Evolutionary conservation across 2,888 invertebrate genomes (phyloP).

Genomic region (Diarsia brunnea): DNA sequence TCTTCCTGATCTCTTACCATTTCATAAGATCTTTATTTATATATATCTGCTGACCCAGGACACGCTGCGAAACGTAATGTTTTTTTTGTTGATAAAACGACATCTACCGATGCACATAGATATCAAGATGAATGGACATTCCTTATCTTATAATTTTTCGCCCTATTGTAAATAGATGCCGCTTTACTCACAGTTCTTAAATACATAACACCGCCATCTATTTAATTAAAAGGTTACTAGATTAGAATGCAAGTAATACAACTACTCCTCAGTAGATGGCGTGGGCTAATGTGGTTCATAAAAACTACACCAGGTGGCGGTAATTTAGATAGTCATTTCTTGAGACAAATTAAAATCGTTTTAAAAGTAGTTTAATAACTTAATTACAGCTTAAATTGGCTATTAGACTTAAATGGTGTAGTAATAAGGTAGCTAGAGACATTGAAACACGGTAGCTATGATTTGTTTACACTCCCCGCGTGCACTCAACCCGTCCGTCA

Average conservation of each 20-base stretch:
- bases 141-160: background rate
- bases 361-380: background rate
- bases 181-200: background rate
- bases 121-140: background rate
- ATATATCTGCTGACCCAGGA: background rate
- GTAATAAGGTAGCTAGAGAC: background rate
- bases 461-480: constrained; percentile 53
- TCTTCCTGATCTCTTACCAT: background rate
- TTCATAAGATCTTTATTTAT: background rate
- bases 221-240: background rate
- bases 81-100: background rate
- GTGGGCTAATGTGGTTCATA: constrained; percentile 1
- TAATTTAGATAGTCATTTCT: background rate
- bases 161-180: constrained; percentile 39
- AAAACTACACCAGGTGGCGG: constrained; percentile 25
- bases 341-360: background rate
- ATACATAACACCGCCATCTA: constrained; percentile 37
- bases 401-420: background rate
- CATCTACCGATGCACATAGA: constrained; percentile 37
- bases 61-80: too few species aligned
- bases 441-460: background rate
- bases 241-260: background rate
- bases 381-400: background rate
- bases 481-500: constrained; percentile 63
- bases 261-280: constrained; percentile 20